These are phyloP conservation scores for Hirundichthys speculiger DNA, from an alignment of 2,113 vertebrate genomes.

Conservation along the genomic window DNA sequence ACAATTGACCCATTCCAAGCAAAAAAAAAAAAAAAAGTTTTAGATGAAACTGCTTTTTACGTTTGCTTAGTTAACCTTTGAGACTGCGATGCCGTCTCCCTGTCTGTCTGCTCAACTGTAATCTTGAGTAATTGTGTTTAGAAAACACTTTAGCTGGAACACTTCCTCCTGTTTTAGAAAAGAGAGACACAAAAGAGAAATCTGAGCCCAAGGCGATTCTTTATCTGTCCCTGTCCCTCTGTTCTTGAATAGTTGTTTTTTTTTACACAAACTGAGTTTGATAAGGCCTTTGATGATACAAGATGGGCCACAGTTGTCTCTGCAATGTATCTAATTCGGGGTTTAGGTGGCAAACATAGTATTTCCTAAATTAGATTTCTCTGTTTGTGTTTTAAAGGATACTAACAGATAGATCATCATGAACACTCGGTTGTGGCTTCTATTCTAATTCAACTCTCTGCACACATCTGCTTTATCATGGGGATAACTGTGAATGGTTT, in stretches of 20 bases:
- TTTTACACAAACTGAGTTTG: slow-evolving; percentile 45
- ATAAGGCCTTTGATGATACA: slow-evolving; percentile 47
- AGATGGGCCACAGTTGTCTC: slow-evolving; percentile 26
- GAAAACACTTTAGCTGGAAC: slow-evolving; percentile 69
- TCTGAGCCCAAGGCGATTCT: slow-evolving; percentile 52
- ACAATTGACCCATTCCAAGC: background rate
- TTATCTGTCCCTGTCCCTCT: slow-evolving; percentile 43
- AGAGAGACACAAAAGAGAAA: slow-evolving; percentile 69
- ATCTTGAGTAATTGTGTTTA: slow-evolving; percentile 81
- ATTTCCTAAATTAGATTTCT: no score
- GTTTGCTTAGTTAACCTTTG: slow-evolving; percentile 40
- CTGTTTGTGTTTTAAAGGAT: no score
- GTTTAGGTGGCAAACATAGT: background rate
- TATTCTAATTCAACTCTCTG: no score
- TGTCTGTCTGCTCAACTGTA: slow-evolving; percentile 63
- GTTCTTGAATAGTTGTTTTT: slow-evolving; percentile 28
- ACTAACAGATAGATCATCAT: no score
- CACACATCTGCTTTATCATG: no score
- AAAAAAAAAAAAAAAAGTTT: slow-evolving; percentile 10
- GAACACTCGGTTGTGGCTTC: no score
- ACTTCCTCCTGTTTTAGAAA: slow-evolving; percentile 65
- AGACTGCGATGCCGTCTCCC: slow-evolving; percentile 36
- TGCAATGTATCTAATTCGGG: background rate
- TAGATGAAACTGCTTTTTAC: slow-evolving; percentile 38
- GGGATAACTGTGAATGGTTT: no score